Base-by-base conservation (phyloP, 1,140 invertebrate species). In the Glossosoma conforme region DNA sequence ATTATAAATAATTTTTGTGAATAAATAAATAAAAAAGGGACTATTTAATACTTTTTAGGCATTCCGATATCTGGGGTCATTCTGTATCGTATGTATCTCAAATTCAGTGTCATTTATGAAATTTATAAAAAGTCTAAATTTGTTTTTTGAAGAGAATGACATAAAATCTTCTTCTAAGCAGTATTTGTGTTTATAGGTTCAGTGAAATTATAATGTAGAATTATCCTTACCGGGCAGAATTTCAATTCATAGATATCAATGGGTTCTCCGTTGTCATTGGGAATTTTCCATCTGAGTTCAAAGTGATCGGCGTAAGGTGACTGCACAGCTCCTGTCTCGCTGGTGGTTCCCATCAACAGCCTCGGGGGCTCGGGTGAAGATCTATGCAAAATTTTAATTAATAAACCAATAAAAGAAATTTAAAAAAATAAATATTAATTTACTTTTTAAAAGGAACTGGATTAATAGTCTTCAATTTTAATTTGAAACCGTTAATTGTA, bases 231-330 rank as follows among this genome's bases (percentile, higher is more conserved):
- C 58, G 80, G 77, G 65, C 89, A 92, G 64, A 84, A 90, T 60
- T 76, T 83, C 38, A 96, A 79, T 65, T 84, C 75, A 70, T 93
- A 96, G 62, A 74, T 74, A 59, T 91, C 84, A 60, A 96, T 93
- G 2, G 82, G 83, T 69, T 91, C 87, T 2, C 92, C 92, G 69
- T 95, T 95, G 63, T 94, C 85, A 10, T 82, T 79, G 0, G 91
- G 89, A 24, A 85, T 80, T 45, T 78, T 81, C 91, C 91, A 95
- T 60, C 80, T 76, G 1, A 93, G 61, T 63, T 92, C 84, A 65
- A 84, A 92, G 60, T 82, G 81, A 69, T 89, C 82, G 19, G 80
- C 81, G 67, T 81, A 91, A 21, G 78, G 68, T 59, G 47, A 75
- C 58, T 25, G 68, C 66, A 63, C 68, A 63, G 18, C 68, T 64